Percentiles rank a stretch among this genome's conserved stretches.
These are phyloP conservation scores for Teleogryllus occipitalis DNA, from an alignment of 1,140 invertebrate species.

Conservation along the genomic window DNA sequence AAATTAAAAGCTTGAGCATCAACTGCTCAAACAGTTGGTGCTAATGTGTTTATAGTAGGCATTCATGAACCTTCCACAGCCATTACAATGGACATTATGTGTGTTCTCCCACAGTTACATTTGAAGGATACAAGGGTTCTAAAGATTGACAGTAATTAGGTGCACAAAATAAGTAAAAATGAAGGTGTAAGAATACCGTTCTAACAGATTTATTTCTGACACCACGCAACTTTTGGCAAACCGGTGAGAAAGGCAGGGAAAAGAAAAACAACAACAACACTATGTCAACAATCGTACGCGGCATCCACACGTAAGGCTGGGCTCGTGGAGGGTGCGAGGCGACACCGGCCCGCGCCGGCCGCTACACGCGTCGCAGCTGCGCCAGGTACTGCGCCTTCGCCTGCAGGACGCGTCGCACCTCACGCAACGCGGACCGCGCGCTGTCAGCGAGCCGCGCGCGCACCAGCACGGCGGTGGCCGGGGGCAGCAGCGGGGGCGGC, in stretches of 20 bases:
- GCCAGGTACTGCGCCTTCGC: constrained; percentile 15
- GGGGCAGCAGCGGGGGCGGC: constrained; percentile 5
- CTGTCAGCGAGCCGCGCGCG: constrained; percentile 9
- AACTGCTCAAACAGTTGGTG: too few relatives aligned
- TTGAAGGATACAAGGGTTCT: too few relatives aligned
- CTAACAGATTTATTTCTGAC: neutral
- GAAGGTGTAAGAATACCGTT: neutral
- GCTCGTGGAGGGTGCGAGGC: too few relatives aligned
- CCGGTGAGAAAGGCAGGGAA: neutral
- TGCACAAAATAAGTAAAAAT: neutral
- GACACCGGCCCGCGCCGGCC: too few relatives aligned
- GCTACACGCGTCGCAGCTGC: neutral
- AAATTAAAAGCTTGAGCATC: too few relatives aligned
- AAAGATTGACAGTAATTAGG: neutral
- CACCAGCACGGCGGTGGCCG: neutral
- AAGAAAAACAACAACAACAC: too few relatives aligned
- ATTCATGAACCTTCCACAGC: too few relatives aligned
- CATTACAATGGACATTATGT: too few relatives aligned
- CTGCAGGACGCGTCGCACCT: constrained; percentile 16
- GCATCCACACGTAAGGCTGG: neutral
- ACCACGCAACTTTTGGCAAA: neutral
- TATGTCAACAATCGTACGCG: too few relatives aligned
- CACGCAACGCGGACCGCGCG: neutral
- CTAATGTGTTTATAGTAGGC: too few relatives aligned
- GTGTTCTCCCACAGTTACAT: too few relatives aligned